A percentile compares a stretch with the other conserved stretches of the same genome.
Evolutionary conservation across 2,113 vertebrate species (phyloP).

Genomic region (Rallus limicola): DNA sequence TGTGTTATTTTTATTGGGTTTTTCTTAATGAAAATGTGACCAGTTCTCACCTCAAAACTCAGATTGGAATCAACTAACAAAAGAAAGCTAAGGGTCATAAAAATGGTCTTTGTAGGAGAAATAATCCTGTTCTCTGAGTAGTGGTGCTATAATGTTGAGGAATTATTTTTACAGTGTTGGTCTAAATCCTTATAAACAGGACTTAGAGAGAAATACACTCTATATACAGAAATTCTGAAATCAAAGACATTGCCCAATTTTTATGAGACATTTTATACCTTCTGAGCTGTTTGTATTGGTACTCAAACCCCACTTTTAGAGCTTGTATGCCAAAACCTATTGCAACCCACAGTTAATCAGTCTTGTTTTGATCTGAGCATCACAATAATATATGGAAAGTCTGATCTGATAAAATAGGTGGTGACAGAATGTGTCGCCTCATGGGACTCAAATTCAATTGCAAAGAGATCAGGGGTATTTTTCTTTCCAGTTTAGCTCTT

Average conservation of each 20-base stretch:
- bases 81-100: neutral
- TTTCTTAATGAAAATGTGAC: neutral
- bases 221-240: neutral
- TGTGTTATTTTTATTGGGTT: neutral
- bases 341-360: neutral
- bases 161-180: neutral
- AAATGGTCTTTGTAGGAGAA: neutral
- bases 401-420: neutral
- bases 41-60: neutral
- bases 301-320: neutral
- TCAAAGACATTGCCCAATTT: neutral
- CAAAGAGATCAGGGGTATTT: neutral
- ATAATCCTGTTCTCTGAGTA: neutral
- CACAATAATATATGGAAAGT: neutral
- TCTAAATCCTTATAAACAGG: neutral
- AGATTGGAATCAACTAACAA: neutral
- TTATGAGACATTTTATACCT: neutral
- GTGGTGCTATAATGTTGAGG: neutral
- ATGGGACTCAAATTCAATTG: neutral
- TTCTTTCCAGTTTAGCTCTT: neutral
- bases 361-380: neutral
- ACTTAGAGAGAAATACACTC: neutral
- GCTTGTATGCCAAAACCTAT: neutral
- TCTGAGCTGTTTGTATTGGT: neutral
- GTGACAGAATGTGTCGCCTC: neutral